Percentiles rank a stretch among this genome's conserved stretches.
phyloP scores from a whole-genome alignment of 2,888 invertebrate genomes.

The Tinea pellionella region DNA sequence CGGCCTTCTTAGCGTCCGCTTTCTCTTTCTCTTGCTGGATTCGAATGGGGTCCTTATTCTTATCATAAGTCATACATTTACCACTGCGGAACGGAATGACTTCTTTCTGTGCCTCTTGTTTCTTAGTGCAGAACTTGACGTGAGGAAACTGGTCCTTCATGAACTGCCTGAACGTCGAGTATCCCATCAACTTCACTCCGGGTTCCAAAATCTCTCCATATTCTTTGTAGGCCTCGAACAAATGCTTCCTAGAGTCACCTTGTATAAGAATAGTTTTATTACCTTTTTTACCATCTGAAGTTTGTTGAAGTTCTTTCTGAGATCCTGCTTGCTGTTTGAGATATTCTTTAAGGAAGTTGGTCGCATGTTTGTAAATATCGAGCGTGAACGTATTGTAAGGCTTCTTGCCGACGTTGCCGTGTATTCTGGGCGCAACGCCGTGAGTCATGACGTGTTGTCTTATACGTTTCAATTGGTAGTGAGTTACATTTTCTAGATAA shows the following conservation, averaged over 20 bases:
- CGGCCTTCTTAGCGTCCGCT: conserved; percentile 61
- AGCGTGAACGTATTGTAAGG: conserved; percentile 84
- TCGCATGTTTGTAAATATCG: conserved; percentile 82
- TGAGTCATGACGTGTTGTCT: conserved; percentile 83
- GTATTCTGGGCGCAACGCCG: conserved; percentile 81
- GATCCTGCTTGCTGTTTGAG: conserved; percentile 74
- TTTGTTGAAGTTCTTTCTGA: conserved; percentile 58
- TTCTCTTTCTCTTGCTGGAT: conserved; percentile 63
- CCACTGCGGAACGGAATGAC: conserved; percentile 64
- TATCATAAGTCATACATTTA: conserved; percentile 66
- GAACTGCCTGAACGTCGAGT: conserved; percentile 82
- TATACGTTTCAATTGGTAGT: conserved; percentile 81
- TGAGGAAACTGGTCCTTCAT: conserved; percentile 86
- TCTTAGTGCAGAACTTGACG: conserved; percentile 77
- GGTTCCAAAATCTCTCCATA: conserved; percentile 78
- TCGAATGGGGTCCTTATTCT: conserved; percentile 62
- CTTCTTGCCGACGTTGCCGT: conserved; percentile 83
- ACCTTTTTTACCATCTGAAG: conserved; percentile 56
- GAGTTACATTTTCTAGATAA: conserved; percentile 83
- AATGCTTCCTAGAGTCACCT: conserved; percentile 73
- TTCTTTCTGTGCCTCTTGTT: conserved; percentile 57
- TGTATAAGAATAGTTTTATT: conserved; percentile 63
- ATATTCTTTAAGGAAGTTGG: conserved; percentile 80
- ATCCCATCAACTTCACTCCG: conserved; percentile 81
- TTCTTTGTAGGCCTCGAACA: conserved; percentile 80